Evolutionary conservation across 1,140 invertebrate genomes (phyloP).

Genomic region (Adoxophyes honmai): DNA sequence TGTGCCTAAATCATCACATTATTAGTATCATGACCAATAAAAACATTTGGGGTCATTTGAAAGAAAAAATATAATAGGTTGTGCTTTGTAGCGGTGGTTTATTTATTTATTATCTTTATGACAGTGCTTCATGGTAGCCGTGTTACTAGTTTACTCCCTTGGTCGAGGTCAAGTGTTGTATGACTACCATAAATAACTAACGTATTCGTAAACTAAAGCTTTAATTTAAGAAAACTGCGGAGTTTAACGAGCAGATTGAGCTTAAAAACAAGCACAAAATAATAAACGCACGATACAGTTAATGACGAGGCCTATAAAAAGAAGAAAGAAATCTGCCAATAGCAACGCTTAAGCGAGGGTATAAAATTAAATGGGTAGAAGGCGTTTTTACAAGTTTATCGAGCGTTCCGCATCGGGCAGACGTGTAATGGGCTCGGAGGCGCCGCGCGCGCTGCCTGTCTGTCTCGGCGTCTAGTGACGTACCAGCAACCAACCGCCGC

Average conservation of each 20-base stretch:
- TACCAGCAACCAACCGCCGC: slow-evolving; percentile 25
- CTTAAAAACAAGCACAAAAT: slow-evolving; percentile 41
- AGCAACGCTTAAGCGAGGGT: slow-evolving; percentile 69
- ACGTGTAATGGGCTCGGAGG: slow-evolving; percentile 69
- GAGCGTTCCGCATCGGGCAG: slow-evolving; percentile 72
- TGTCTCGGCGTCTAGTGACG: slow-evolving; percentile 62
- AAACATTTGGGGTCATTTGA: too few relatives aligned
- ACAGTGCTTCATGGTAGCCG: too few relatives aligned
- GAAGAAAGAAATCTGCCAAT: slow-evolving; percentile 69
- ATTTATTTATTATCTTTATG: too few relatives aligned
- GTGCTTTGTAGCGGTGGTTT: too few relatives aligned
- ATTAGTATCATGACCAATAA: too few relatives aligned
- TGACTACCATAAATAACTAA: too few relatives aligned
- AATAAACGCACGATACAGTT: slow-evolving; percentile 59
- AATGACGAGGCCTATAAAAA: slow-evolving; percentile 61
- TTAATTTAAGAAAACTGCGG: slow-evolving; percentile 25
- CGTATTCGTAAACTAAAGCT: too few relatives aligned
- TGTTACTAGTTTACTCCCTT: too few relatives aligned
- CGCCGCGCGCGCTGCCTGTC: slow-evolving; percentile 69
- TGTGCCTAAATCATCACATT: too few relatives aligned
- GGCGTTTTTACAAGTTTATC: slow-evolving; percentile 77
- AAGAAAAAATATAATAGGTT: too few relatives aligned
- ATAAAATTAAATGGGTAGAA: slow-evolving; percentile 76
- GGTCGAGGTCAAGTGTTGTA: too few relatives aligned
- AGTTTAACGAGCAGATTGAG: slow-evolving; percentile 30